These are phyloP conservation scores for Polymixis lichenea DNA, from an alignment of 2,888 invertebrate genomes.

Conservation along the genomic window DNA sequence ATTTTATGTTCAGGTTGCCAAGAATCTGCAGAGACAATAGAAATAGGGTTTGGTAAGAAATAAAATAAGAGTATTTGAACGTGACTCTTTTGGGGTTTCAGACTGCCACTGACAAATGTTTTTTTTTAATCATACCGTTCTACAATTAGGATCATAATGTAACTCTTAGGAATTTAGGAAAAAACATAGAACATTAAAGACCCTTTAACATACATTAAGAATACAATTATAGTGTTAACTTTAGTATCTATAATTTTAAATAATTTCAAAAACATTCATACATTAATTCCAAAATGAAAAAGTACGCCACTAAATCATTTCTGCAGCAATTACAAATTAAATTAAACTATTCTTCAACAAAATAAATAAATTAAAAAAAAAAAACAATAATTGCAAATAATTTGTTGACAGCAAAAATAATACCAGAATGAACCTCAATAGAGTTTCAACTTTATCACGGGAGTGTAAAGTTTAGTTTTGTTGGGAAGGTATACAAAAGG, in stretches of 20 bases:
- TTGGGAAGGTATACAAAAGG: conserved; percentile 61
- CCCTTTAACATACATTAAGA: neutral
- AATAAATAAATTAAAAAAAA: conserved; percentile 21
- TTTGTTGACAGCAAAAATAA: conserved; percentile 36
- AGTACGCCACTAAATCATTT: conserved; percentile 55
- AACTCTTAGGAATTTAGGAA: neutral
- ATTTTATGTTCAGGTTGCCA: neutral
- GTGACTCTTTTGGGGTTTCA: neutral
- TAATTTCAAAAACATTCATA: conserved; percentile 1
- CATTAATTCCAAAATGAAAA: conserved; percentile 39
- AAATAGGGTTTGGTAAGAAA: neutral
- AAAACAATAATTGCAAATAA: conserved; percentile 36
- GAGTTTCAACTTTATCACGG: conserved; percentile 29
- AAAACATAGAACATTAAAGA: neutral
- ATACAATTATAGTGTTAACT: conserved; percentile 3
- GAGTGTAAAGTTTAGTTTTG: conserved; percentile 40
- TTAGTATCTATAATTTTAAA: neutral
- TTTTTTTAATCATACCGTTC: neutral
- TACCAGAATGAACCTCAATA: neutral
- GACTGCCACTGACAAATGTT: too few relatives aligned
- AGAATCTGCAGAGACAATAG: neutral
- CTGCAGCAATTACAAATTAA: conserved; percentile 38
- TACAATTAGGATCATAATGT: neutral
- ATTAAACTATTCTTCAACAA: conserved; percentile 22
- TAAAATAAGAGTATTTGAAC: neutral